Percentiles rank a stretch among this genome's conserved stretches.
Conservation (phyloP, 2,888 invertebrate species). For the Allacma fusca region DNA sequence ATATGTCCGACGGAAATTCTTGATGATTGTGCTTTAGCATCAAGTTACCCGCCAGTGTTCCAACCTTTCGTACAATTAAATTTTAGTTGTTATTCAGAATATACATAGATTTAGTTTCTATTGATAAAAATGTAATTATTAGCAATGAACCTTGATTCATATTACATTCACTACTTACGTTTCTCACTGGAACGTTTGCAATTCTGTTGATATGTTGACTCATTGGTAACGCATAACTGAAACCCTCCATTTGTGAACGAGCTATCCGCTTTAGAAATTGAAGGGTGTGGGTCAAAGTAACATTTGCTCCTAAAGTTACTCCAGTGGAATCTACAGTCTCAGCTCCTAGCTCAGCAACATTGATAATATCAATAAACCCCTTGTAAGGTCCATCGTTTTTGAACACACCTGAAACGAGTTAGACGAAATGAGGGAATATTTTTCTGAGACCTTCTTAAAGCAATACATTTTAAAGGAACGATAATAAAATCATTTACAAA, state of each 20-base stretch:
- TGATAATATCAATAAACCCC: conserved; percentile 45
- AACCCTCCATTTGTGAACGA: conserved; percentile 63
- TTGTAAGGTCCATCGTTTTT: conserved; percentile 47
- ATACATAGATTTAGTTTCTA: background rate
- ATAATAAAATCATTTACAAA: no score
- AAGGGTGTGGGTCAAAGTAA: conserved; percentile 69
- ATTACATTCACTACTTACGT: conserved; percentile 67
- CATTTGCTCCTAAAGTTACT: conserved; percentile 67
- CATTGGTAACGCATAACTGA: conserved; percentile 70
- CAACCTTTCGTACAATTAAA: no score
- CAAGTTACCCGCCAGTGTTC: conserved; percentile 75
- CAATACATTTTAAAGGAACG: no score
- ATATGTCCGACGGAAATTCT: conserved; percentile 78
- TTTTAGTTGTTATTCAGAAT: background rate
- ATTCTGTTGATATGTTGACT: conserved; percentile 73
- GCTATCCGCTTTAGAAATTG: conserved; percentile 64
- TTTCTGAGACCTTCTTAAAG: no score
- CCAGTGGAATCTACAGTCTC: conserved; percentile 61
- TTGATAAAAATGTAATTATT: no score
- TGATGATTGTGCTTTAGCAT: conserved; percentile 73
- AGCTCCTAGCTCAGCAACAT: conserved; percentile 40
- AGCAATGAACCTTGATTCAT: no score
- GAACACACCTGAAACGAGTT: conserved; percentile 53
- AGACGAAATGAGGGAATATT: no score
- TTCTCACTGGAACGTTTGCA: conserved; percentile 76